A percentile compares a stretch with the other conserved stretches of the same genome.
These are phyloP conservation scores for Portunus trituberculatus DNA, from an alignment of 1,140 invertebrate genomes.

Conservation along the genomic window DNA sequence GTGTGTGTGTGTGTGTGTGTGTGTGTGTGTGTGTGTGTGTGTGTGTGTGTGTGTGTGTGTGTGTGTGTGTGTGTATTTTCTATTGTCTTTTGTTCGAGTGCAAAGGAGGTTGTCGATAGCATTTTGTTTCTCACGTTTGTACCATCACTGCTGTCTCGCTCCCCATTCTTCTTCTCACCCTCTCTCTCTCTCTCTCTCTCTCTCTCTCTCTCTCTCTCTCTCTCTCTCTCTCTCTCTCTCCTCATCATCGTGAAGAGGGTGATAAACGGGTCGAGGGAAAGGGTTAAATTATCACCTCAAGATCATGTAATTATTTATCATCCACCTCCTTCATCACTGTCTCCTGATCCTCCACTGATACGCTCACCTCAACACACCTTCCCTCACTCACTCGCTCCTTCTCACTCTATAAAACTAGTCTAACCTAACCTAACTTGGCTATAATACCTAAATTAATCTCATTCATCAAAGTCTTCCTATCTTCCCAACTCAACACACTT, in stretches of 20 bases:
- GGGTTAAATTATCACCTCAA: not conserved
- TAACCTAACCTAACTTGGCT: too few relatives aligned
- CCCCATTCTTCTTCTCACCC: not conserved
- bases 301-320: not conserved
- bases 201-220: not conserved
- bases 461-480: too few relatives aligned
- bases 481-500: too few relatives aligned
- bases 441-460: too few relatives aligned
- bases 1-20: not conserved
- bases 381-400: not conserved
- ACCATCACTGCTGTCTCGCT: not conserved
- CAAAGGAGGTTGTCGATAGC: not conserved
- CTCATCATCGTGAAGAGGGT: not conserved
- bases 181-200: not conserved
- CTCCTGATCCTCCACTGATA: not conserved
- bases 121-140: not conserved
- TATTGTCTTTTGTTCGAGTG: slow-evolving; percentile 7
- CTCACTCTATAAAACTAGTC: too few relatives aligned
- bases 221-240: not conserved
- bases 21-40: slow-evolving; percentile 20
- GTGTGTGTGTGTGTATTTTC: not conserved
- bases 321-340: not conserved
- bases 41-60: slow-evolving; percentile 20
- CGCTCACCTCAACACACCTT: slow-evolving; percentile 2
- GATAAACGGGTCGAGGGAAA: not conserved